These are phyloP conservation scores for Dynastes hyllus DNA, from an alignment of 2,888 invertebrate species.

Conservation along the genomic window DNA sequence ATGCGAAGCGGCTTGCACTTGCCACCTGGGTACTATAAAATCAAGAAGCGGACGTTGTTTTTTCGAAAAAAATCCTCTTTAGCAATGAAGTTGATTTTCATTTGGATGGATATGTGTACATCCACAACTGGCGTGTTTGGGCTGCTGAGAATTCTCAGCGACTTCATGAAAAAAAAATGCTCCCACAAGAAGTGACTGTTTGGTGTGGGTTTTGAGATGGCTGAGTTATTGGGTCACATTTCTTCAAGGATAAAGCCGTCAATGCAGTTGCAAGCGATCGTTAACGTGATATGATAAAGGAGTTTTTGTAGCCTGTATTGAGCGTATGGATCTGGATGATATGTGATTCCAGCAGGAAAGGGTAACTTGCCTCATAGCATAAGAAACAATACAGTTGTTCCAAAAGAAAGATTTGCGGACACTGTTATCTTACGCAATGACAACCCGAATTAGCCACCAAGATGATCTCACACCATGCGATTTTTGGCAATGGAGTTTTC, in stretches of 20 bases:
- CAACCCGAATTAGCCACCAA: too few species aligned
- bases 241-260: too few species aligned
- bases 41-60: not conserved
- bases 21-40: too few species aligned
- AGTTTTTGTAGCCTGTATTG: not conserved
- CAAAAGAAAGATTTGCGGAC: too few species aligned
- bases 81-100: too few species aligned
- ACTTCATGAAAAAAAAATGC: not conserved
- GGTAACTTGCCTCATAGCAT: not conserved
- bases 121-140: not conserved
- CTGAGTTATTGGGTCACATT: too few species aligned
- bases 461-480: too few species aligned
- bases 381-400: not conserved
- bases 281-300: not conserved
- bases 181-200: not conserved
- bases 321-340: not conserved
- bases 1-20: too few species aligned
- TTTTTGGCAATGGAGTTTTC: too few species aligned
- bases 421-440: too few species aligned
- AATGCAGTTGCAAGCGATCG: not conserved
- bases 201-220: too few species aligned
- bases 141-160: not conserved
- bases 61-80: not conserved
- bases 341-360: too few species aligned
- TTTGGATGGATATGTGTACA: not conserved